Conservation (phyloP, 2,113 vertebrate genomes). For the Dendrocopos noguchii region DNA sequence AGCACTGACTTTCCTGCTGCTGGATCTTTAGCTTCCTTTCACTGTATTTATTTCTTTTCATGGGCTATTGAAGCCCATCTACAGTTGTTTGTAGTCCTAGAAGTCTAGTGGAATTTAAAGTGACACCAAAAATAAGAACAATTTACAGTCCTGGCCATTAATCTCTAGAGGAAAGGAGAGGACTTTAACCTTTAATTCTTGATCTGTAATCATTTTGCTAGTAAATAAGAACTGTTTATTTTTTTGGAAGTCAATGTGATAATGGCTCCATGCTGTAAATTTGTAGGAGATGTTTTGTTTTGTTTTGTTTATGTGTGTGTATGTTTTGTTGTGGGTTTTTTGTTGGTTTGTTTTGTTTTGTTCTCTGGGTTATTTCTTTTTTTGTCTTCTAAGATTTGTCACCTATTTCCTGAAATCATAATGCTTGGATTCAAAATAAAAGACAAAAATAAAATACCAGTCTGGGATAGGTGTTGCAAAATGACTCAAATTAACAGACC, state of each 20-base stretch:
- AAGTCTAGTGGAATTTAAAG: background rate
- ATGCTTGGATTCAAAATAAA: background rate
- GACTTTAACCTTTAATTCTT: background rate
- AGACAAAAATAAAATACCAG: too few relatives aligned
- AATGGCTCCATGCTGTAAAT: background rate
- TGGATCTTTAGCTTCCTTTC: background rate
- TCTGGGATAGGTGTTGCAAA: background rate
- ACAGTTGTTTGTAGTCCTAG: background rate
- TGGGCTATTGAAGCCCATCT: background rate
- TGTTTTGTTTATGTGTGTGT: background rate
- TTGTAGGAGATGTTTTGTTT: background rate
- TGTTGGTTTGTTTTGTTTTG: too few relatives aligned
- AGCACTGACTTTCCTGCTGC: background rate
- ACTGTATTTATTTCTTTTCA: background rate
- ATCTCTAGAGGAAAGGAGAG: background rate
- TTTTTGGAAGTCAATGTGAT: background rate
- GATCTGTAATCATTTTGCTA: background rate
- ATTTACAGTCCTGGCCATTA: slow-evolving; percentile 5
- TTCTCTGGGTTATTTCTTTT: background rate
- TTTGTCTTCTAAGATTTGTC: background rate
- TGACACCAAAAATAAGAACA: background rate
- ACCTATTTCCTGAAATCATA: background rate
- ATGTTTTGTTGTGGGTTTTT: too few relatives aligned
- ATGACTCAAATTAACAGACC: background rate
- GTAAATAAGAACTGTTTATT: background rate